Evolutionary conservation across 2,888 invertebrate genomes (phyloP), one percentile per base, ranked within the genome.

Genomic region (Xylota sylvarum): DNA sequence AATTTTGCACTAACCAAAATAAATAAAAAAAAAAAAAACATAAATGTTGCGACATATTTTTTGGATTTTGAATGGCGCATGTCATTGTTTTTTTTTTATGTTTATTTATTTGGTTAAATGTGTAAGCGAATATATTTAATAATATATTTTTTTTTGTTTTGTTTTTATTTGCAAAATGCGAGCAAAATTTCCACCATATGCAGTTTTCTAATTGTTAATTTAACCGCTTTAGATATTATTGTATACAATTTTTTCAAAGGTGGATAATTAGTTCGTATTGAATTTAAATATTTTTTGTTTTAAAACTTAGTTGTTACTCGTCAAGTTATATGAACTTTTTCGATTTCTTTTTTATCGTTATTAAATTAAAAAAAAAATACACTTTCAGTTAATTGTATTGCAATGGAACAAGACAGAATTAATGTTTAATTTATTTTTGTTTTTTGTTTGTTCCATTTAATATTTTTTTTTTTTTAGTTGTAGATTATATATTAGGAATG

Each of bases 11-110:
- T 60, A 67, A 69, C 78, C 12, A 69, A 80, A 43, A 56, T n/a
- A 67, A 48, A 80, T 40, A 70, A 46, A 56, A n/a, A 74, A 46
- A 65, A 52, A 69, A 48, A 73, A 37, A 48, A 70, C 64, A 58
- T 80, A 85, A 76, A 73, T 78, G 67, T 85, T 80, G 82, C 86
- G 73, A 86, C 86, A 86, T 86, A 78, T 67, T 78, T 83, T 87
- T 87, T 79, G 81, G 83, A 79, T 87, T 87, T 87, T 87, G 87
- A 87, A 87, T 87, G 87, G 74, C 87, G 87, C 83, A 87, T 87
- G 87, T 60, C 46, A 55, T 79, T 73, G 12, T 76, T 85, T 76
- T 40, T 74, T 23, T 23, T 1, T 23, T 23, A 32, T 74, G 9
- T 23, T 52, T 50, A 56, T 64, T 64, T 70, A 14, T 52, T 73